phyloP scores from a whole-genome alignment of 92 coral and sea anemone species.

The Meandrina meandrites region DNA sequence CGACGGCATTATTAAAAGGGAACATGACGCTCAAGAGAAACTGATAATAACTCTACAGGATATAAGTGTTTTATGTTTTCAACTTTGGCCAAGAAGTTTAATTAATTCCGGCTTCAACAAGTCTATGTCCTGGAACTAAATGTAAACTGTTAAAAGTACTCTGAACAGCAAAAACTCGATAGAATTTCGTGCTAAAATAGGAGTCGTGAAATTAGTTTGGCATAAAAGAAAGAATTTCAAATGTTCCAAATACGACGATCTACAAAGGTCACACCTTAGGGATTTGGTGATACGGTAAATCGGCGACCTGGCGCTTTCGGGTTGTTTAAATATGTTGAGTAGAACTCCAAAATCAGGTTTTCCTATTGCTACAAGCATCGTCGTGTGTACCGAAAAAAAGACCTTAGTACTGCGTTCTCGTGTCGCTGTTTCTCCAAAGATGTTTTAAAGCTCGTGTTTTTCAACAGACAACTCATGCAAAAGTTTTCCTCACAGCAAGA shows the following conservation, averaged over 20 bases:
- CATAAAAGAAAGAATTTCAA: not conserved
- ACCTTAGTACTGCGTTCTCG: not conserved
- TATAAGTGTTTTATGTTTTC: not conserved
- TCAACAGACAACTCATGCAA: not conserved
- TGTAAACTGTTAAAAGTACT: not conserved
- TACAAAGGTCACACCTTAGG: not conserved
- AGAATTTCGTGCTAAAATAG: not conserved
- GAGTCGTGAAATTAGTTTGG: not conserved
- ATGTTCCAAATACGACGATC: not conserved
- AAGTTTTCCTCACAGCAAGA: conserved; percentile 8
- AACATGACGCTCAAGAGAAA: not conserved
- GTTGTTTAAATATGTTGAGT: not conserved
- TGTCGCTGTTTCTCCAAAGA: no score
- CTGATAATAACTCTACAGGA: not conserved
- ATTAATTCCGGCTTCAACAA: not conserved
- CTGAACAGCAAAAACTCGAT: not conserved
- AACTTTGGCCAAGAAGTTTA: not conserved
- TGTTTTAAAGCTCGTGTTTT: not conserved
- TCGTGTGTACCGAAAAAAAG: not conserved
- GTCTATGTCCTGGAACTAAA: not conserved
- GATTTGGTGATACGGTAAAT: not conserved
- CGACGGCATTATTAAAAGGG: no score
- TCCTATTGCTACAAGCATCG: not conserved
- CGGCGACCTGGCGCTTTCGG: not conserved
- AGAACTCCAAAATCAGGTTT: not conserved